Evolutionary conservation across 2,113 vertebrate genomes (phyloP), one percentile per base, ranked within the genome.

Genomic region (Tiliqua scincoides): DNA sequence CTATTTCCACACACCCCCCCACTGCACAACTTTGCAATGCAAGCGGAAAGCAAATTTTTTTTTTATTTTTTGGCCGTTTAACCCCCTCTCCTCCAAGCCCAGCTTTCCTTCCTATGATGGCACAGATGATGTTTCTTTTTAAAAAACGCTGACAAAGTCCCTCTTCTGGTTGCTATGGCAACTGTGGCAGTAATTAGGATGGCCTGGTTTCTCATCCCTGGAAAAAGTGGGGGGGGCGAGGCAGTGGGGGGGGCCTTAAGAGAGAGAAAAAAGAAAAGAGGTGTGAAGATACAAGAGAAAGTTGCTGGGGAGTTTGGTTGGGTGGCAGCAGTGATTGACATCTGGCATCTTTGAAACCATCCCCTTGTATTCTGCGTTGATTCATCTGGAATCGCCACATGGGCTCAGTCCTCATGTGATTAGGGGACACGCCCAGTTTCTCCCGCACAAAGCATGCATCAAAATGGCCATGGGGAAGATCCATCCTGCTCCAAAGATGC

Each of bases 111-210:
- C 40, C 57, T 62, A 30, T n/a, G 63, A 70, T 76, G 72, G 63
- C 54, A 54, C 57, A 71, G 74, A 83, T 72, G 63, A 71, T 72
- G 68, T 32, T 37, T 23, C 43, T n/a, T 62, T 35, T 25, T 70
- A 93, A 88, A 95, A 94, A 95, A 86, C 89, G 92, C 95, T 95
- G 94, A 95, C 95, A 95, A 91, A 95, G 94, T 93, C 83, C 43
- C 70, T 85, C 92, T 95, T 89, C 88, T 68, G 0, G 80, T 94
- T 92, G 94, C 87, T 89, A 94, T 92, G 92, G 93, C 89, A 94
- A 95, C 94, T 87, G 65, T 32, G 91, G 93, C 88, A 90, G 94
- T 94, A 94, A 94, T 95, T 95, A 94, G 82, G 75, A 88, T 88
- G 89, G 94, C 91, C 88, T 18, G 48, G 73, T 90, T 95, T 92